Conservation (phyloP, 2,797 vertebrate genomes). For the Hypotaenidia philippensis region DNA sequence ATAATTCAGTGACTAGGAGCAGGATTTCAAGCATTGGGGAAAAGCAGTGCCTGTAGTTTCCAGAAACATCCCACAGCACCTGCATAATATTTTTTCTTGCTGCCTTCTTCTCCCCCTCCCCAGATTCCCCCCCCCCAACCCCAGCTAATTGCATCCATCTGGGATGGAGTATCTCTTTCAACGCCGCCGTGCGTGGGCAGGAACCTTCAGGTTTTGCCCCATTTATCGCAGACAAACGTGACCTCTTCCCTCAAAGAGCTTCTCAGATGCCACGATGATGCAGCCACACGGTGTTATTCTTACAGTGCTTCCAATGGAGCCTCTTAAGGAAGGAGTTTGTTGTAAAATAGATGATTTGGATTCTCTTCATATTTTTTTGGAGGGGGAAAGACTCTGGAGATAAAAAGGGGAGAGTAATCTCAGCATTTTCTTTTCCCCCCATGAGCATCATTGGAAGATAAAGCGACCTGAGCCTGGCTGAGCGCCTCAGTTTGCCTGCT, state of each 20-base stretch:
- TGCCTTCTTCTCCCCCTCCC: background rate
- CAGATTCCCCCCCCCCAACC: background rate
- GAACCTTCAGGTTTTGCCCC: background rate
- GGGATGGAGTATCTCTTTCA: background rate
- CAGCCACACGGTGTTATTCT: fast-evolving
- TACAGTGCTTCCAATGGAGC: fast-evolving
- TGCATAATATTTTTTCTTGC: constrained; percentile 3
- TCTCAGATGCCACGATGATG: background rate
- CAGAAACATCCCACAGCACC: constrained; percentile 23
- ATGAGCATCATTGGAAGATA: background rate
- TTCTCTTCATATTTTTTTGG: background rate
- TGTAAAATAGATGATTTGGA: fast-evolving
- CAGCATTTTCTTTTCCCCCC: background rate
- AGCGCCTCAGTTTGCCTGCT: background rate
- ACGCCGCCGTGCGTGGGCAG: background rate
- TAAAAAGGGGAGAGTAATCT: background rate
- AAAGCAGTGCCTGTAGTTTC: background rate
- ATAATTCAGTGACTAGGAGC: background rate
- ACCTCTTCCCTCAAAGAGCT: background rate
- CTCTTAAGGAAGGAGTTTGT: background rate
- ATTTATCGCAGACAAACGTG: background rate
- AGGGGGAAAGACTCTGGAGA: background rate
- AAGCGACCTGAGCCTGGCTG: fast-evolving
- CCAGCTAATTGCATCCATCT: constrained; percentile 41
- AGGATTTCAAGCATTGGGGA: background rate